Evolutionary conservation across 2,113 vertebrate species (phyloP).

Genomic region (Rhagologus leucostigma): DNA sequence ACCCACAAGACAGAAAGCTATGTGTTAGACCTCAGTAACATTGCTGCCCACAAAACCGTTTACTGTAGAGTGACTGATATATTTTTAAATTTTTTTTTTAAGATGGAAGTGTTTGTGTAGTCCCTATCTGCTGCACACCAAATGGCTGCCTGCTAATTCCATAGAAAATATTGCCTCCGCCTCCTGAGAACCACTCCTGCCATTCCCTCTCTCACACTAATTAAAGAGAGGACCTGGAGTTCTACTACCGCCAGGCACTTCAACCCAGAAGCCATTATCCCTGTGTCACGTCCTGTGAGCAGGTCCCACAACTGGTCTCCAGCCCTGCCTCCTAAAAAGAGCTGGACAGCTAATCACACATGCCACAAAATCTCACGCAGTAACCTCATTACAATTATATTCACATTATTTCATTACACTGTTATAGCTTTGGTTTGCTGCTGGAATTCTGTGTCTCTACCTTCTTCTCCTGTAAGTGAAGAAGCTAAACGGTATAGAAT

Average conservation of each 20-base stretch:
- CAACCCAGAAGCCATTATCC: not conserved
- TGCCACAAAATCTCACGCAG: not conserved
- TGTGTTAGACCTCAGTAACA: not conserved
- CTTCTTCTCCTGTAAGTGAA: not conserved
- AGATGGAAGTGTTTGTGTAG: not conserved
- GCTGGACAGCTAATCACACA: not conserved
- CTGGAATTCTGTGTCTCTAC: not conserved
- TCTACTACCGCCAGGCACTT: not conserved
- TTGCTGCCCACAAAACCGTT: not conserved
- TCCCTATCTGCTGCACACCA: not conserved
- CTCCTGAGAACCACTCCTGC: not conserved
- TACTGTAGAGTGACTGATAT: not conserved
- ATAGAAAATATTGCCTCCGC: not conserved
- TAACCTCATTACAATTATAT: not conserved
- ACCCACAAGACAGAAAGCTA: not conserved
- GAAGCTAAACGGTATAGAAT: not conserved
- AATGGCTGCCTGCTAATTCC: not conserved
- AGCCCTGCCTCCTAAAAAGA: not conserved
- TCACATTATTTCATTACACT: not conserved
- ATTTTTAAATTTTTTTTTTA: not conserved
- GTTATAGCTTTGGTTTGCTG: not conserved
- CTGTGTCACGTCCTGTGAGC: fast-evolving
- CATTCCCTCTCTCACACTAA: fast-evolving
- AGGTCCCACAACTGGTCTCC: not conserved
- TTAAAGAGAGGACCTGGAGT: not conserved